phyloP scores from a whole-genome alignment of 2,113 vertebrate genomes.

The Oryzias celebensis region DNA sequence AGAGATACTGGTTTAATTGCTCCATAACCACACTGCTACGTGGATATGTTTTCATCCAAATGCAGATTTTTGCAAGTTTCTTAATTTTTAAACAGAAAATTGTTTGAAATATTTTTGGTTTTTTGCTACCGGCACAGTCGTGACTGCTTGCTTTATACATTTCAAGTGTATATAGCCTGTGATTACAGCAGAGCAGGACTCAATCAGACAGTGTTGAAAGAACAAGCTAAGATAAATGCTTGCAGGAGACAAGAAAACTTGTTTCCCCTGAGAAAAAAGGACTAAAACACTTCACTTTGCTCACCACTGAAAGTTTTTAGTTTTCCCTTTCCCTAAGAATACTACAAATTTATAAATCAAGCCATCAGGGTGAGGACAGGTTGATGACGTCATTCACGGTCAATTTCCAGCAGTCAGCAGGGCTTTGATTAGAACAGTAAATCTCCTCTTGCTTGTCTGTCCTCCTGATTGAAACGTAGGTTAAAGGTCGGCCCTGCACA shows the following conservation, averaged over 20 bases:
- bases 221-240: neutral
- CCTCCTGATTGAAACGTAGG: conserved; percentile 39
- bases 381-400: conserved; percentile 71
- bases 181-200: conserved; percentile 12
- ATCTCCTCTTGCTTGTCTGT: conserved; percentile 64
- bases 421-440: conserved; percentile 71
- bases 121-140: no score
- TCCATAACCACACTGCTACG: no score
- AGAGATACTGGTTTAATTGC: no score
- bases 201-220: neutral
- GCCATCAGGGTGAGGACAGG: conserved; percentile 62
- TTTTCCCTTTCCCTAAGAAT: conserved; percentile 18
- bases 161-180: conserved; percentile 1
- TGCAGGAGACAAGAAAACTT: neutral
- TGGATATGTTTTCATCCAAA: no score
- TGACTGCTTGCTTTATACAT: neutral
- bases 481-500: conserved; percentile 44
- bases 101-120: no score
- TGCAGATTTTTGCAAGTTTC: no score
- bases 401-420: conserved; percentile 65
- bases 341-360: conserved; percentile 59
- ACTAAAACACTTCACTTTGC: conserved; percentile 9
- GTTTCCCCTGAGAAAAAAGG: conserved; percentile 12
- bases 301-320: conserved; percentile 10
- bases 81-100: no score